These are phyloP conservation scores for Emys orbicularis DNA, from an alignment of 2,797 vertebrate genomes.

Conservation along the genomic window DNA sequence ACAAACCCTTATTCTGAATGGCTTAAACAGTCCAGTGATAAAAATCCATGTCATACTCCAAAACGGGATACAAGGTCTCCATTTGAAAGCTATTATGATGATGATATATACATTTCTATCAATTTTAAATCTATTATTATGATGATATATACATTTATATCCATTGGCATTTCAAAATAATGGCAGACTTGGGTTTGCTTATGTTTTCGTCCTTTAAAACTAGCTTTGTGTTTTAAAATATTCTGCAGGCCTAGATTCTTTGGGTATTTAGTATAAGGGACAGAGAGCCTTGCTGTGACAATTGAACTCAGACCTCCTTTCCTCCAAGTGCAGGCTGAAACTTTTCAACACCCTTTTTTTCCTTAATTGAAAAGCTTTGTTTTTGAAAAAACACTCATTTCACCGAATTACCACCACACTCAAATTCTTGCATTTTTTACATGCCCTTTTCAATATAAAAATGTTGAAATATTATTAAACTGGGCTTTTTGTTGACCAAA, in stretches of 20 bases:
- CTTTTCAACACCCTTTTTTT: not conserved
- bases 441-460: not conserved
- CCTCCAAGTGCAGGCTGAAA: not conserved
- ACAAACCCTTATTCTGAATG: conserved; percentile 51
- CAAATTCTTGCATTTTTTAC: too few species aligned
- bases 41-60: conserved; percentile 44
- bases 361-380: not conserved
- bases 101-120: not conserved
- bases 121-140: not conserved
- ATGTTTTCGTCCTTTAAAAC: not conserved
- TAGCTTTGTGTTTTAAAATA: not conserved
- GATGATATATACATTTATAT: not conserved
- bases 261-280: not conserved
- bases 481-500: not conserved
- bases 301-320: not conserved
- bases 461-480: not conserved
- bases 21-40: conserved; percentile 59
- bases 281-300: not conserved
- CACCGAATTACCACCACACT: too few species aligned
- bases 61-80: conserved; percentile 38
- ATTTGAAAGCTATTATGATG: not conserved
- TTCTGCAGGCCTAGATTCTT: not conserved
- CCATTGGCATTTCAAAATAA: not conserved
- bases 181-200: not conserved
- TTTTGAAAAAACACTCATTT: not conserved